phyloP scores from a whole-genome alignment of 1,140 invertebrate species.

The Calycopis cecrops region DNA sequence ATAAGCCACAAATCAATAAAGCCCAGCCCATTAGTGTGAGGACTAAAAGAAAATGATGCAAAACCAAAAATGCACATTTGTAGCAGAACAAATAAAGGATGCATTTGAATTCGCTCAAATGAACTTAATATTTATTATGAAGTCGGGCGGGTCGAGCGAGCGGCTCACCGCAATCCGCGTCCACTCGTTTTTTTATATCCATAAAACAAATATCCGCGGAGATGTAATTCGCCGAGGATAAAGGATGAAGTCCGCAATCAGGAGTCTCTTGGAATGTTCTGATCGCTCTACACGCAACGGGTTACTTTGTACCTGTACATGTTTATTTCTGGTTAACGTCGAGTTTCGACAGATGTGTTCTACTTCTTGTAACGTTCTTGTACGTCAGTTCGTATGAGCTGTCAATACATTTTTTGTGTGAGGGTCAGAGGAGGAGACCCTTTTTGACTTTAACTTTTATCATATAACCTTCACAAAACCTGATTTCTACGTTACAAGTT shows the following conservation, averaged over 20 bases:
- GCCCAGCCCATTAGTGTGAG: too few species aligned
- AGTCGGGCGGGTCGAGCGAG: too few species aligned
- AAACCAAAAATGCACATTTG: too few species aligned
- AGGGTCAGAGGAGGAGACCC: too few species aligned
- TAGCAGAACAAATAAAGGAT: too few species aligned
- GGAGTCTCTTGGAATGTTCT: too few species aligned
- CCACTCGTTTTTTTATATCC: not conserved
- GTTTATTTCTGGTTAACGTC: not conserved
- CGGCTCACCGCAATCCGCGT: not conserved
- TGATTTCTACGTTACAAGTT: too few species aligned
- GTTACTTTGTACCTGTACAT: not conserved
- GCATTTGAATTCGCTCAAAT: too few species aligned
- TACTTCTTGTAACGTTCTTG: not conserved
- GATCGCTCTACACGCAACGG: not conserved
- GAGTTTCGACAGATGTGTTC: not conserved
- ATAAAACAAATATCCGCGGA: slow-evolving; percentile 4
- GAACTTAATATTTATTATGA: too few species aligned
- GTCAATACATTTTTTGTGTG: slow-evolving; percentile 1
- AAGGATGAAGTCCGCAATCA: not conserved
- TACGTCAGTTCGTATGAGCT: not conserved
- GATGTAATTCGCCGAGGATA: slow-evolving; percentile 1
- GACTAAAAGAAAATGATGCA: too few species aligned
- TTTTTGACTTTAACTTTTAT: not conserved
- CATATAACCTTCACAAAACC: too few species aligned
- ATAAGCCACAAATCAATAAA: too few species aligned